Evolutionary conservation across 2,888 invertebrate species (phyloP).

Genomic region (Timema podura): DNA sequence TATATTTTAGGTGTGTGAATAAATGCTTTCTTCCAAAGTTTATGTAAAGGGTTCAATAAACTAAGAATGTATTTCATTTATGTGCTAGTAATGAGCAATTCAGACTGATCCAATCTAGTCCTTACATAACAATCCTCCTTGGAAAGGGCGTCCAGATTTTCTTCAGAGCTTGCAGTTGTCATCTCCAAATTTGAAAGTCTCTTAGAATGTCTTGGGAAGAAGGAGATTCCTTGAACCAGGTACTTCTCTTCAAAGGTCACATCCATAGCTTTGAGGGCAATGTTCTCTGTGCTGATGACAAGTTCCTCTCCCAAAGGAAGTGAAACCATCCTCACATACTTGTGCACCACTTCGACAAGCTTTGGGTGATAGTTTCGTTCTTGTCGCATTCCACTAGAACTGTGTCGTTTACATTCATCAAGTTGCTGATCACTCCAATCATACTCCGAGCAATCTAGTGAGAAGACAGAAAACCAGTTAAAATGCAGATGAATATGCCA

Average conservation of each 20-base stretch:
- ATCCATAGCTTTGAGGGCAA: conserved; percentile 24
- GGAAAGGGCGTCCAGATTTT: neutral
- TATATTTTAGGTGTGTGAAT: no score
- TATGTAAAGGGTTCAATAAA: no score
- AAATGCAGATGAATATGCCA: no score
- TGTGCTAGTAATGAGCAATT: no score
- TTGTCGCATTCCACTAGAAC: conserved; percentile 24
- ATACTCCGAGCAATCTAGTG: conserved; percentile 25
- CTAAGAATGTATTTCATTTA: no score
- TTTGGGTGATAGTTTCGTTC: conserved; percentile 18
- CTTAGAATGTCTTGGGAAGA: conserved; percentile 12
- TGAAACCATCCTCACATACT: conserved; percentile 13
- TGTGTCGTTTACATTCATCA: conserved; percentile 27
- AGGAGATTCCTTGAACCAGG: conserved; percentile 21
- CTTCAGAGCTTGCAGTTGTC: no score
- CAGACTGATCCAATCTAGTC: no score
- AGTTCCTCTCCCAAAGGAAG: conserved; percentile 15
- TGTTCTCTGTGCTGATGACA: conserved; percentile 20
- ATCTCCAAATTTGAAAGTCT: no score
- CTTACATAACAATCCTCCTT: no score
- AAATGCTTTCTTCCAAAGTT: no score
- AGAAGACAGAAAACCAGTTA: no score
- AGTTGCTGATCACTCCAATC: conserved; percentile 26
- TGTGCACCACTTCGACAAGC: conserved; percentile 21
- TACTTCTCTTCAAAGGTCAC: conserved; percentile 9